Evolutionary conservation across 2,113 vertebrate genomes (phyloP).

Genomic region (Rhea americana): DNA sequence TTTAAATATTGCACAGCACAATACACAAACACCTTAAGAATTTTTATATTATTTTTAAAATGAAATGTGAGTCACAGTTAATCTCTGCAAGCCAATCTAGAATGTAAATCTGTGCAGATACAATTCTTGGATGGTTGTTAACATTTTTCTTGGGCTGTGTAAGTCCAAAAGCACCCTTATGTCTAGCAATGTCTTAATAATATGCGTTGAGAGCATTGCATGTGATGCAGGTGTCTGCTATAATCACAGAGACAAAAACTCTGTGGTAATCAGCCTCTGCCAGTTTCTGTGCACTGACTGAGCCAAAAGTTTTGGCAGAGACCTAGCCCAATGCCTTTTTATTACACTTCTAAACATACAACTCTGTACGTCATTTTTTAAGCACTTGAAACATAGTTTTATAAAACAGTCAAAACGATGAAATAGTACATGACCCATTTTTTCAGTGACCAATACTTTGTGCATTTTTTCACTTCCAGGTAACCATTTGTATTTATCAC

Average conservation of each 20-base stretch:
- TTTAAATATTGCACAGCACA: not conserved
- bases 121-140: not conserved
- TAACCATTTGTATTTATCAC: not conserved
- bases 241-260: not conserved
- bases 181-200: not conserved
- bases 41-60: not conserved
- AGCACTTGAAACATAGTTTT: not conserved
- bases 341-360: not conserved
- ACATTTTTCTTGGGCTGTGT: not conserved
- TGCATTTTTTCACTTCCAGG: not conserved
- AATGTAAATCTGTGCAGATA: not conserved
- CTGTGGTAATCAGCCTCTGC: not conserved
- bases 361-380: not conserved
- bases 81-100: not conserved
- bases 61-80: not conserved
- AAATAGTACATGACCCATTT: not conserved
- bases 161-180: not conserved
- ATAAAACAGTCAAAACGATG: not conserved
- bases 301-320: not conserved
- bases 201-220: not conserved
- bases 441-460: not conserved
- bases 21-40: not conserved
- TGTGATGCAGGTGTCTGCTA: not conserved
- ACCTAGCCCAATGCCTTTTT: not conserved
- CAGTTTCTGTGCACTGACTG: not conserved